Evolutionary conservation across 2,113 vertebrate genomes (phyloP).

Genomic region (Rattus rattus): DNA sequence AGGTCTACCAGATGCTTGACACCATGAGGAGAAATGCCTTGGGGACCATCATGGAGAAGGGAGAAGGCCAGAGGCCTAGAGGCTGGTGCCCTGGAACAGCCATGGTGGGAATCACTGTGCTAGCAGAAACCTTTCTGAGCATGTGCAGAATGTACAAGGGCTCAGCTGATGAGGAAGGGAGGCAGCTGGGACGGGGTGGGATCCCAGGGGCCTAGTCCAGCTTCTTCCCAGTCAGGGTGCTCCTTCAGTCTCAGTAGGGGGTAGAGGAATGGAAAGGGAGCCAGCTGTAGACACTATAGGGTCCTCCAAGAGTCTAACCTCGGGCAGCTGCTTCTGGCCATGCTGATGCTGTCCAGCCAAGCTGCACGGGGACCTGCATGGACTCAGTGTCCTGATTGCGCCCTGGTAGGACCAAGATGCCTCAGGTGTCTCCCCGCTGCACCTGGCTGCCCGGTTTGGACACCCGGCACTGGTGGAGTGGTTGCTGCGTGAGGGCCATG

Average conservation of each 20-base stretch:
- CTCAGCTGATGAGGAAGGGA: background rate
- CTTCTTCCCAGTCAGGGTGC: background rate
- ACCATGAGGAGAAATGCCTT: background rate
- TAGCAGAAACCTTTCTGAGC: background rate
- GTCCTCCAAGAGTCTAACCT: background rate
- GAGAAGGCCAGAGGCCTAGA: background rate
- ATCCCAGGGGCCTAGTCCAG: rapidly evolving
- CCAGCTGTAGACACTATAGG: rapidly evolving
- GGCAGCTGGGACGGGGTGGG: rapidly evolving
- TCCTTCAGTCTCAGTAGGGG: background rate
- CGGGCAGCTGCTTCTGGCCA: background rate
- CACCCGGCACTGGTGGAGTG: constrained; percentile 76
- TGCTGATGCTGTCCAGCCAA: rapidly evolving
- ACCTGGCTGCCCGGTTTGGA: constrained; percentile 91
- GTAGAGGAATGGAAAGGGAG: too few species aligned
- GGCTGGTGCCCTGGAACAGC: background rate
- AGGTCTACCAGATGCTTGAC: rapidly evolving
- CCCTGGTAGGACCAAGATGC: constrained; percentile 87
- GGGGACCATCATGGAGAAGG: background rate
- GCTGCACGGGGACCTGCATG: rapidly evolving
- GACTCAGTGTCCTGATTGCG: background rate
- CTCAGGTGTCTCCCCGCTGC: constrained; percentile 88
- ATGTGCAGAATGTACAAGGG: background rate
- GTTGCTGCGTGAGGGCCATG: constrained; percentile 81
- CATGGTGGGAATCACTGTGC: background rate